Evolutionary conservation across 2,113 vertebrate species (phyloP).

Genomic region (Sterna hirundo): DNA sequence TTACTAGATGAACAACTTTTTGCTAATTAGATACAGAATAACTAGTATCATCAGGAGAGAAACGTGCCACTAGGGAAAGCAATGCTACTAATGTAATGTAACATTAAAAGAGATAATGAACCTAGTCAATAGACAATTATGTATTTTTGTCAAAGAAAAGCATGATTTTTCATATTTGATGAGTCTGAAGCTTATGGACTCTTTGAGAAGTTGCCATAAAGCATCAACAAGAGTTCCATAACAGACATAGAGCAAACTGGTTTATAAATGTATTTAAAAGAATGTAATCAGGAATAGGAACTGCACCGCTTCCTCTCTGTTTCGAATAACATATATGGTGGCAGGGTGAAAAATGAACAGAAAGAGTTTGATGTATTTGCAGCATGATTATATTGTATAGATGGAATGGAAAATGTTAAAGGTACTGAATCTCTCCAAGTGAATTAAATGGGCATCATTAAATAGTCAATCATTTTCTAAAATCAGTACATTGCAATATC

Average conservation of each 20-base stretch:
- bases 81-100: conserved; percentile 4
- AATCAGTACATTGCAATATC: not conserved
- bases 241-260: not conserved
- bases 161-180: not conserved
- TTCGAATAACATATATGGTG: not conserved
- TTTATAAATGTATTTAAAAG: not conserved
- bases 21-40: conserved; percentile 56
- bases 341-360: not conserved
- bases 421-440: not conserved
- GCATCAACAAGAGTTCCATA: not conserved
- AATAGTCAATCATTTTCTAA: conserved; percentile 8
- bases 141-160: not conserved
- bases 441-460: conserved; percentile 2
- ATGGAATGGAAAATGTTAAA: not conserved
- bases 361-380: not conserved
- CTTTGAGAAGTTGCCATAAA: not conserved
- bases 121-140: conserved; percentile 18
- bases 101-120: conserved; percentile 56
- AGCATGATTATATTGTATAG: not conserved
- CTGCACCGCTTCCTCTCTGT: not conserved
- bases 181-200: not conserved
- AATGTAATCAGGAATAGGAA: not conserved
- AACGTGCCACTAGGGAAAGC: not conserved
- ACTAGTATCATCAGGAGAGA: conserved; percentile 26
- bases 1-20: conserved; percentile 50